Base-by-base conservation (phyloP, 2,797 vertebrate species). In the Carapus acus region DNA sequence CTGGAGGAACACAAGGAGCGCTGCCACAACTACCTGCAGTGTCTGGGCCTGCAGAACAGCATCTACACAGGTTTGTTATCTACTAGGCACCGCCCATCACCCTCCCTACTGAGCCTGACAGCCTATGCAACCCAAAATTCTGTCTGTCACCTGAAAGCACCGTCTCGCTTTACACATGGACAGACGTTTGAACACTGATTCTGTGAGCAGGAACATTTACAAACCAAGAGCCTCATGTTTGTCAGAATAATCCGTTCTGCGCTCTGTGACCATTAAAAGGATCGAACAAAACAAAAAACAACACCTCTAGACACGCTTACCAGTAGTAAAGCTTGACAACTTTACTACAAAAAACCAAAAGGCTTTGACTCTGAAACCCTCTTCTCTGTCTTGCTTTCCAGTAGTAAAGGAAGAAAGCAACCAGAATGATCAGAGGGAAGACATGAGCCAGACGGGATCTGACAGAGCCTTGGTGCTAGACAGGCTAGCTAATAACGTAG, bases 401-500 rank as follows among this genome's bases (percentile, higher is more conserved):
- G 91, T 94, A 92, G 91, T 98, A 90, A 98, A 97, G 91, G 94
- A 98, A 86, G 96, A 98, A 90, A 92, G 87, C 88, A 96, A 89
- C 90, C 94, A 94, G 86, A 91, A 82, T 90, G 94, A 97, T 81
- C 92, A 93, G 92, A 93, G 94, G 84, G 96, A 98, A 92, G 94
- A 97, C 88, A 89, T 96, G 88, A 94, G 88, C 91, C 94, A 95
- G 91, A 89, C 86, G 83, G 93, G 92, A 81, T 88, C 91, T 85
- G 95, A 99, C 87, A 92, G 94, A 89, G 92, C 94, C 82, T 89
- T 97, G 88, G 92, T 98, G 87, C 91, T 99, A 92, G 96, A 99
- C 92, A 96, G 94, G 89, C 90, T 99, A 92, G 93, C 96, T 90
- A 98, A 92, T 92, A 99, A 98, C 90, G 94, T 99, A 90, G 94